Evolutionary conservation across 1,140 invertebrate genomes (phyloP).

Genomic region (Holcopasites calliopsidis): DNA sequence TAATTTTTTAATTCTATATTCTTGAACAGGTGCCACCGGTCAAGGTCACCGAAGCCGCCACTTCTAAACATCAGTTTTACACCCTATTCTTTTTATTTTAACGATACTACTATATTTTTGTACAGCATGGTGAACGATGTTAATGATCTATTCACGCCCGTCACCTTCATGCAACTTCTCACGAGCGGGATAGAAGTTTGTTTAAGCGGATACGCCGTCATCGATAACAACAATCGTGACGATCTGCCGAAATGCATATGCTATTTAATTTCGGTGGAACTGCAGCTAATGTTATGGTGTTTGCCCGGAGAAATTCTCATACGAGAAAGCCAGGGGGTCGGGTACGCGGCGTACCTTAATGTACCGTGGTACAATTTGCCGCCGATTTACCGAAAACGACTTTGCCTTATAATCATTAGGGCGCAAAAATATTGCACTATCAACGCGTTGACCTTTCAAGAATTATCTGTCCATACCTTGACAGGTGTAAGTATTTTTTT

Average conservation of each 20-base stretch:
- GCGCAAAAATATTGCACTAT: constrained; percentile 36
- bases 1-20: not conserved
- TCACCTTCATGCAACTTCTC: constrained; percentile 55
- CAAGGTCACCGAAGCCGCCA: too few species aligned
- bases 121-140: constrained; percentile 42
- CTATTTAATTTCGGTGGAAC: constrained; percentile 40
- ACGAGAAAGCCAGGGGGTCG: constrained; percentile 44
- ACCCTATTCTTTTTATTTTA: too few species aligned
- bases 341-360: constrained; percentile 32
- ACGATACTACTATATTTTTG: not conserved
- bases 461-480: constrained; percentile 44
- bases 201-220: constrained; percentile 48
- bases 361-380: constrained; percentile 50
- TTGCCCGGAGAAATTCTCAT: constrained; percentile 50
- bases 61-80: too few species aligned
- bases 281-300: constrained; percentile 50
- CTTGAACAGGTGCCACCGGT: too few species aligned
- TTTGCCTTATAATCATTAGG: constrained; percentile 46
- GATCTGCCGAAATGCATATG: constrained; percentile 37
- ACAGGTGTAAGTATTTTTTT: constrained; percentile 40
- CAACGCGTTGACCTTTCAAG: constrained; percentile 33
- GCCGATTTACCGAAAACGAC: constrained; percentile 2
- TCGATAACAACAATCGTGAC: not conserved
- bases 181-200: constrained; percentile 55
- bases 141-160: constrained; percentile 48